Evolutionary conservation across 2,797 vertebrate species (phyloP), one percentile per base, ranked within the genome.

Genomic region (Forpus xanthops): DNA sequence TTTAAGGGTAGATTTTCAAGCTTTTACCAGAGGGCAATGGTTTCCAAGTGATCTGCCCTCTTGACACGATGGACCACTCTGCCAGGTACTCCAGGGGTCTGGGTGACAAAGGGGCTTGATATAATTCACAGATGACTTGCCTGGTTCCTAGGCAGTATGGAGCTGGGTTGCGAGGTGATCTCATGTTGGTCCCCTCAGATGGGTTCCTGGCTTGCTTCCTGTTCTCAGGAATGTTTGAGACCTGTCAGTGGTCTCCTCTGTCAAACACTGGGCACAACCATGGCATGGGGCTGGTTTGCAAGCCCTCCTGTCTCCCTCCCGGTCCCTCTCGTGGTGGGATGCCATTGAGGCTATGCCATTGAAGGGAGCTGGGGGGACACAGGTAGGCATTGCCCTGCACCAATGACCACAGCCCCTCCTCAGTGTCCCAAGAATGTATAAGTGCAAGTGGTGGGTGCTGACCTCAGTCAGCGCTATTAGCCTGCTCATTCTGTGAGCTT

Each of bases 311-410:
- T 27, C 49, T 85, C 24, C 52, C 24, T 73, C n/a, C 16, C 6
- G 25, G 30, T 12, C 42, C 9, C 35, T 50, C 12, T 85, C 9
- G 42, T 73, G 20, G 12, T 53, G n/a, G 33, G 27, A 33, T 27
- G 16, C n/a, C 17, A 58, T 0, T 0, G 31, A 44, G 45, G 17
- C 31, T 61, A 52, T 52, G 45, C 21, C 15, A 5, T 1, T 41
- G 25, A n/a, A 50, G 27, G 1, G 1, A 12, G 3, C 31, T 77
- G 16, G 28, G 15, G 14, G 18, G 5, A 24, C 28, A 61, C 1
- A 61, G 20, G 21, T 50, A 28, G 11, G 8, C 7, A 31, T 11
- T 30, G 18, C 42, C 60, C 15, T 0, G 0, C 27, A 13, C 12
- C 45, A 30, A 39, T 28, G 27, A 52, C 25, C 0, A 0, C 4